Evolutionary conservation across 2,888 invertebrate species (phyloP).

Genomic region (Plebejus melissa): DNA sequence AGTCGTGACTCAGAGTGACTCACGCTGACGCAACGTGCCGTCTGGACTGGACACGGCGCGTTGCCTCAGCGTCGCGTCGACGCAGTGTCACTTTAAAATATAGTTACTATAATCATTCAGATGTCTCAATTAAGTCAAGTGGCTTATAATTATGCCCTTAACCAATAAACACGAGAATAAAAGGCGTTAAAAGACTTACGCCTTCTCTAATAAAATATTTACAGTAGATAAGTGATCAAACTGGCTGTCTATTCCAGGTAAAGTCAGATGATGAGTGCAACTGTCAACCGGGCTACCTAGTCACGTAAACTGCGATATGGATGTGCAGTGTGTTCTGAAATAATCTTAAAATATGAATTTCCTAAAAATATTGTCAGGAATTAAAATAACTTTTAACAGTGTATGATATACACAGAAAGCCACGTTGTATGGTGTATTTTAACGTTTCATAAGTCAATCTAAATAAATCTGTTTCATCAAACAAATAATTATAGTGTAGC

Average conservation of each 20-base stretch:
- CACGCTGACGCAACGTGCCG: no score
- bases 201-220: not conserved
- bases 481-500: not conserved
- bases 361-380: not conserved
- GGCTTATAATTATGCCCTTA: no score
- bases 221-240: not conserved
- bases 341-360: not conserved
- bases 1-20: no score
- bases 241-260: constrained; percentile 46
- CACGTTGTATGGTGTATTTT: not conserved
- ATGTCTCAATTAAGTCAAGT: no score
- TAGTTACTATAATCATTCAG: no score
- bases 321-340: not conserved
- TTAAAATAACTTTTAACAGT: not conserved
- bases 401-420: no score
- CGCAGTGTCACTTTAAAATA: no score
- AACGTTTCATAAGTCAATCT: not conserved
- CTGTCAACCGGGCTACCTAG: constrained; percentile 56
- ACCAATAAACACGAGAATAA: no score
- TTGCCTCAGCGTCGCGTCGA: no score
- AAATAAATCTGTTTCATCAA: no score
- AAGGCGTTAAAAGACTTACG: no score
- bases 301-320: constrained; percentile 35
- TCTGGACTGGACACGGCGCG: no score
- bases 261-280: constrained; percentile 64